Evolutionary conservation across 1,140 invertebrate genomes (phyloP), one percentile per base, ranked within the genome.

Genomic region (Drosophila kurseongensis): DNA sequence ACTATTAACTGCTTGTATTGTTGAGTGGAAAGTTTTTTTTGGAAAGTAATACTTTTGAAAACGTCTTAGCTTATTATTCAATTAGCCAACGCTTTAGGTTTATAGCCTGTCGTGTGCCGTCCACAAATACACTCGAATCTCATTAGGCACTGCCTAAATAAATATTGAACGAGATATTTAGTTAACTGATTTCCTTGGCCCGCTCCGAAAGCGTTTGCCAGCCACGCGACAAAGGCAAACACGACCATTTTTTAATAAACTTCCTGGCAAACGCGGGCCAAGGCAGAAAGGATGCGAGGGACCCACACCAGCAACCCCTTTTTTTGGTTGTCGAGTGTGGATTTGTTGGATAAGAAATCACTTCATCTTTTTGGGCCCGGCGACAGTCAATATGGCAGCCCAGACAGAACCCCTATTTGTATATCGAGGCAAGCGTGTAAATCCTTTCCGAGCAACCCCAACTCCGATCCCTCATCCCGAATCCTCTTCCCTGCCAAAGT

Each of bases 241-340:
- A 89, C 27, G 61, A 80, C 78, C 74, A 85, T 89, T 89, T 89
- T 89, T 89, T 89, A 89, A 89, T 89, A 90, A 89, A 89, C 84
- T 89, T 90, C 84, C 84, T 84, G 54, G 41, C 73, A 76, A 58
- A 67, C 74, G 23, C 48, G 56, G 48, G 57, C 65, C 42, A 35
- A 18, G 10, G 5, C 29, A 60, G 38, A 52, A 51, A 69, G 57
- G 58, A 71, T 41, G 2, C 16, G 29, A 60, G 10, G 27, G 58
- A 57, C 52, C 67, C 81, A 62, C 52, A 60, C 44, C 73, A 51
- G 12, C 44, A 74, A 83, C 78, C 82, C 82, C 76, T 82, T 82
- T 38, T 16, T 10, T 35, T 29, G 41, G 52, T 68, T 78, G 74
- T 86, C 42, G 42, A 62, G 47, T 80, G 80, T 89, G 84, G 84